phyloP scores from a whole-genome alignment of 2,113 vertebrate genomes.

The Dromas ardeola region DNA sequence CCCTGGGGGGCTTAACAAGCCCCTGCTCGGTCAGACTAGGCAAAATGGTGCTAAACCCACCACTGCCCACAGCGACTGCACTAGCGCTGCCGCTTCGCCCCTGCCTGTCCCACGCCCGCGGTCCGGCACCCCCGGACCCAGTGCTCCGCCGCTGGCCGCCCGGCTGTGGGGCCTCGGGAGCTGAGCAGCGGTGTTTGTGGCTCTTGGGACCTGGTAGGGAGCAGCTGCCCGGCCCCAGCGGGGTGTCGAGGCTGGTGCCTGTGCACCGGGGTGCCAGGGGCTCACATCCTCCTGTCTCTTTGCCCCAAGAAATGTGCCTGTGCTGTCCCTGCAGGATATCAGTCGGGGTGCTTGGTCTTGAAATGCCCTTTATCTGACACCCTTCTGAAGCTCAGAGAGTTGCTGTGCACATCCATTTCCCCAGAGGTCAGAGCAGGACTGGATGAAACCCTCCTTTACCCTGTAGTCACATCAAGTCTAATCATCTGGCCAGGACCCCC shows the following conservation, averaged over 20 bases:
- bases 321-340: not conserved
- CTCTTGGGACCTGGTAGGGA: not conserved
- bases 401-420: not conserved
- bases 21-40: not conserved
- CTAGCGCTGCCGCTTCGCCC: not conserved
- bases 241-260: fast-evolving
- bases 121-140: not conserved
- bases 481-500: not conserved
- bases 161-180: fast-evolving
- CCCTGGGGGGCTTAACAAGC: not conserved
- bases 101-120: fast-evolving
- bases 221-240: fast-evolving
- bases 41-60: not conserved
- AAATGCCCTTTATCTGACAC: not conserved
- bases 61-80: fast-evolving
- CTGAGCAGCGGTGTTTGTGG: fast-evolving
- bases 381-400: not conserved
- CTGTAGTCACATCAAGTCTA: not conserved
- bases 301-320: fast-evolving
- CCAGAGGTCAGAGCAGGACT: not conserved
- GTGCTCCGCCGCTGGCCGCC: not conserved
- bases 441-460: not conserved
- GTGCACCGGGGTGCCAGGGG: fast-evolving
- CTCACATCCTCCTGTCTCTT: fast-evolving
- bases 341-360: not conserved